These are phyloP conservation scores for Pseudomyrmex sp. DNA, from an alignment of 1,140 invertebrate species.

Conservation along the genomic window DNA sequence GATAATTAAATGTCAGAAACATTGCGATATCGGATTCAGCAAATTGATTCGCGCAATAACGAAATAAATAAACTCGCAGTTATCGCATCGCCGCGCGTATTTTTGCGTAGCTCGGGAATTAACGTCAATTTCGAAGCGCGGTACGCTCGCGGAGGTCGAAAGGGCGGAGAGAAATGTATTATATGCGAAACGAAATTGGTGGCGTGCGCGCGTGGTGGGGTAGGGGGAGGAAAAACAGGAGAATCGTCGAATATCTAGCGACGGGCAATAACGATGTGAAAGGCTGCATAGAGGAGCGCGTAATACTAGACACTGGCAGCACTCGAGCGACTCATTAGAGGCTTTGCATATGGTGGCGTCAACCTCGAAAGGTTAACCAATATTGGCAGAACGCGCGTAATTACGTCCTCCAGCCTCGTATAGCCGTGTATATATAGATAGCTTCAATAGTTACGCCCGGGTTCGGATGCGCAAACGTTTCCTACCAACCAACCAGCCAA, in stretches of 20 bases:
- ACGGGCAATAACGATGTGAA: conserved; percentile 80
- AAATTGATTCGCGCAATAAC: conserved; percentile 32
- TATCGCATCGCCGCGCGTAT: conserved; percentile 12
- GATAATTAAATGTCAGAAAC: conserved; percentile 6
- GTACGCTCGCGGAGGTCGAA: conserved; percentile 44
- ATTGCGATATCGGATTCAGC: conserved; percentile 12
- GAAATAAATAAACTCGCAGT: conserved; percentile 18
- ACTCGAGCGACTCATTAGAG: conserved; percentile 84
- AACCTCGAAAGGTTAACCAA: conserved; percentile 86
- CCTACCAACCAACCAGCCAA: conserved; percentile 68
- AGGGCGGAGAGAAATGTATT: conserved; percentile 54
- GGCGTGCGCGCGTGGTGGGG: background rate
- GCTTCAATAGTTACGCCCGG: conserved; percentile 76
- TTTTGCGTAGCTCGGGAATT: background rate
- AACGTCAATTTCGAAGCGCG: conserved; percentile 59
- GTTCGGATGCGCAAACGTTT: conserved; percentile 75
- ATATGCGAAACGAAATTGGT: conserved; percentile 37
- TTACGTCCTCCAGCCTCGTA: conserved; percentile 79
- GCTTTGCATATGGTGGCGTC: conserved; percentile 84
- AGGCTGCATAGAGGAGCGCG: conserved; percentile 72
- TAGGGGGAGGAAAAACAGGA: conserved; percentile 34
- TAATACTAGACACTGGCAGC: conserved; percentile 79
- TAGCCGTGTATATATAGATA: conserved; percentile 60
- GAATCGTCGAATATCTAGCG: conserved; percentile 62
- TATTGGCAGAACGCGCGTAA: conserved; percentile 85